A percentile compares a stretch with the other conserved stretches of the same genome.
These are phyloP conservation scores for Aeoliscus strigatus DNA, from an alignment of 2,797 vertebrate genomes.

Conservation along the genomic window DNA sequence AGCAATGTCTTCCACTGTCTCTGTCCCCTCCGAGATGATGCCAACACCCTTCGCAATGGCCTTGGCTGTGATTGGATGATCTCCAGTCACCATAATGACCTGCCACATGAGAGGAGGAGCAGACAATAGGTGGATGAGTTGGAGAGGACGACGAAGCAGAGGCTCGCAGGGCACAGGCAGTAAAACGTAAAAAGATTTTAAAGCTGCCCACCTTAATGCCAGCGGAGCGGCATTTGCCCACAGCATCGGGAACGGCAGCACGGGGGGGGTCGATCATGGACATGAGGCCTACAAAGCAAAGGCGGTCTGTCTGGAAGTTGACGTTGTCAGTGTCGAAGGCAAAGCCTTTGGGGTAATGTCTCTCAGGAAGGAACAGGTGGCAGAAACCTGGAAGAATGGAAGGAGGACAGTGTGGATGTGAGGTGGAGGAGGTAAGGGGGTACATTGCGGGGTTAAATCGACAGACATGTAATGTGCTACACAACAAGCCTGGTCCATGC, in stretches of 20 bases:
- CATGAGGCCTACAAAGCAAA: conserved; percentile 92
- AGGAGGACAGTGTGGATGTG: neutral
- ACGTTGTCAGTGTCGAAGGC: conserved; percentile 91
- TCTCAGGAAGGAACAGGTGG: conserved; percentile 83
- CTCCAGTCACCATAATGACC: conserved; percentile 94
- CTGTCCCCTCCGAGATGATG: conserved; percentile 82
- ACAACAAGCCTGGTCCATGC: too few relatives aligned
- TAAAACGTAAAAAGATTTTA: too few relatives aligned
- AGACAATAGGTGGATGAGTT: neutral
- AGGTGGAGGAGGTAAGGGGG: too few relatives aligned
- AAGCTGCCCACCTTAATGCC: conserved; percentile 80
- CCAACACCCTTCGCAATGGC: conserved; percentile 87
- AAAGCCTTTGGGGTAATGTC: conserved; percentile 92
- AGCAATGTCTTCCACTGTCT: conserved; percentile 91
- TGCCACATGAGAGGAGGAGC: conserved; percentile 20
- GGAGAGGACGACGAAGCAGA: too few relatives aligned
- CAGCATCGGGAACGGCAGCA: conserved; percentile 88
- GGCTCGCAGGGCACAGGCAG: too few relatives aligned
- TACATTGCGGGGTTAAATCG: too few relatives aligned
- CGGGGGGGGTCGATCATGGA: conserved; percentile 94
- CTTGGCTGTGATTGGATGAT: conserved; percentile 94
- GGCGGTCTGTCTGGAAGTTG: conserved; percentile 88
- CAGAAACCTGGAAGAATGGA: conserved; percentile 91
- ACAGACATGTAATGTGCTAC: too few relatives aligned
- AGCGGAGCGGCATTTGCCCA: conserved; percentile 89